A percentile compares a stretch with the other conserved stretches of the same genome.
Evolutionary conservation across 2,888 invertebrate species (phyloP).

Genomic region (Erynnis tages): DNA sequence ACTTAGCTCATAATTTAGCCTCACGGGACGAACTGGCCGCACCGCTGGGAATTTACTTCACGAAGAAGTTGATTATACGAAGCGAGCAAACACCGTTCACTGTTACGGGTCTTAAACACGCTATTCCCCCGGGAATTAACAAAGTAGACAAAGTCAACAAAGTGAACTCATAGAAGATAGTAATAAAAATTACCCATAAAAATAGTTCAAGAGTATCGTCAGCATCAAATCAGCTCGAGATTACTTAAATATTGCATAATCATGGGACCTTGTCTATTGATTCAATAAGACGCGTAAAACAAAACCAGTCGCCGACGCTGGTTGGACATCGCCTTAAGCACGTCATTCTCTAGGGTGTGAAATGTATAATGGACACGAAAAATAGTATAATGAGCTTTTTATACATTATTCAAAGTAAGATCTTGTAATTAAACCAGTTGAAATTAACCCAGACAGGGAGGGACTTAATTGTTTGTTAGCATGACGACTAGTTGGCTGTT

Average conservation of each 20-base stretch:
- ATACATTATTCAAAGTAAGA: neutral
- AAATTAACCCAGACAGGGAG: too few species aligned
- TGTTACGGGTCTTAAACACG: constrained; percentile 42
- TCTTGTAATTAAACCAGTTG: too few species aligned
- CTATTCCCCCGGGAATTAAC: constrained; percentile 40
- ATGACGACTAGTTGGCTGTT: too few species aligned
- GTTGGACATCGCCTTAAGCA: constrained; percentile 39
- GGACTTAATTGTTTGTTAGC: too few species aligned
- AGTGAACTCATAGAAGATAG: constrained; percentile 1
- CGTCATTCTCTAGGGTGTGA: constrained; percentile 44
- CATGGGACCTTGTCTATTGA: too few species aligned
- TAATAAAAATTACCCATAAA: too few species aligned
- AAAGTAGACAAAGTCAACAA: neutral
- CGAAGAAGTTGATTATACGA: constrained; percentile 35
- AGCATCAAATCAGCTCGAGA: too few species aligned
- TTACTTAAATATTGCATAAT: too few species aligned
- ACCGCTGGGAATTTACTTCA: constrained; percentile 51
- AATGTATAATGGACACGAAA: constrained; percentile 1
- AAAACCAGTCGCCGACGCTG: constrained; percentile 23
- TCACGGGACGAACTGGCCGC: constrained; percentile 30
- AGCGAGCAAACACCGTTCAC: constrained; percentile 31
- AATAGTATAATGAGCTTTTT: constrained; percentile 2
- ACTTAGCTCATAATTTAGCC: too few species aligned
- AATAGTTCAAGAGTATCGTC: too few species aligned
- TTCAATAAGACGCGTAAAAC: too few species aligned